phyloP scores from a whole-genome alignment of 2,113 vertebrate genomes.

The Aldabrachelys gigantea region DNA sequence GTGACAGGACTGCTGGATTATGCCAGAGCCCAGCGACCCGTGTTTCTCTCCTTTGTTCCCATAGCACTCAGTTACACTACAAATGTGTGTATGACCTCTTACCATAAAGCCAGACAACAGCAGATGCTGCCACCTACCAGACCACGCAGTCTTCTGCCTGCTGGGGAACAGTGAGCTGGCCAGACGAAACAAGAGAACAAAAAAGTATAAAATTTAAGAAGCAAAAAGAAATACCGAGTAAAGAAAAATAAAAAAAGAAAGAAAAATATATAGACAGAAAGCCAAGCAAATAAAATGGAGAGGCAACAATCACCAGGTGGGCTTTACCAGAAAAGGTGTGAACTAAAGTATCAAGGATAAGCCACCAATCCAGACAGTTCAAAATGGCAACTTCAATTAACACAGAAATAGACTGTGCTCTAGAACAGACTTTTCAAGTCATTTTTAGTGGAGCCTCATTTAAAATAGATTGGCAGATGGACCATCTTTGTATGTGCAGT shows the following conservation, averaged over 20 bases:
- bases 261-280: not conserved
- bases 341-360: not conserved
- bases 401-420: not conserved
- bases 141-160: not conserved
- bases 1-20: not conserved
- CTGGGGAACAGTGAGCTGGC: not conserved
- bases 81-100: not conserved
- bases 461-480: not conserved
- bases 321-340: not conserved
- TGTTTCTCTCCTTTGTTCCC: not conserved
- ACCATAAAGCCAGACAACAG: not conserved
- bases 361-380: not conserved
- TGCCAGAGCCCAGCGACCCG: not conserved
- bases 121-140: not conserved
- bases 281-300: accelerated
- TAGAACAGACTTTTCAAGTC: not conserved
- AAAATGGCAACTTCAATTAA: not conserved
- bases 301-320: not conserved
- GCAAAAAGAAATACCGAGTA: no score
- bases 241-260: not conserved
- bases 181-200: not conserved
- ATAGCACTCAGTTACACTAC: not conserved
- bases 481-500: not conserved
- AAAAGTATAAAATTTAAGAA: not conserved
- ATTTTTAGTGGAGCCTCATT: not conserved